These are phyloP conservation scores for Acanthornis magna DNA, from an alignment of 2,797 vertebrate genomes.

Conservation along the genomic window DNA sequence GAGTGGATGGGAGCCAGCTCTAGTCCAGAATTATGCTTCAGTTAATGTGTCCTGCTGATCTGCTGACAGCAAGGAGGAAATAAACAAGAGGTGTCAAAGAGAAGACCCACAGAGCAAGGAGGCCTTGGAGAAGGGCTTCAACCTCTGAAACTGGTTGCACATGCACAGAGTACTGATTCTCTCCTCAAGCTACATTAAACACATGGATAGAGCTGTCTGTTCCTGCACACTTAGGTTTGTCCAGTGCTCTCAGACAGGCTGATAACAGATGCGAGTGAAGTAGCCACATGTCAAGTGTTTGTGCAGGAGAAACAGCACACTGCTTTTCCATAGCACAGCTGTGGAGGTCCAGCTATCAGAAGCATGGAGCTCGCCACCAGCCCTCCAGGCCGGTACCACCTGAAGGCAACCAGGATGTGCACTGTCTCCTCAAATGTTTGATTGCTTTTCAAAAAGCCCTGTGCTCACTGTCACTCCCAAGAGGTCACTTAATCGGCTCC, in stretches of 20 bases:
- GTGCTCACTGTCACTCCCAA: fast-evolving
- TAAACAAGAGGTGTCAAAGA: conserved; percentile 51
- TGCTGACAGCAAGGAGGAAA: conserved; percentile 56
- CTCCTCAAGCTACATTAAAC: background rate
- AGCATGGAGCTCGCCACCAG: background rate
- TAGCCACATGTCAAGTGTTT: background rate
- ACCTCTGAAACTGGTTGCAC: background rate
- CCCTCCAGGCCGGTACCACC: background rate
- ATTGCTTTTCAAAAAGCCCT: background rate
- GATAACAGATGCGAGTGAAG: background rate
- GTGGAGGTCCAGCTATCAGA: background rate
- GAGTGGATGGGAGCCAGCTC: conserved; percentile 24
- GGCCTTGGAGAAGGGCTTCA: background rate
- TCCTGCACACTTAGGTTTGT: background rate
- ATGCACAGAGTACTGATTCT: background rate
- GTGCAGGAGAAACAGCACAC: background rate
- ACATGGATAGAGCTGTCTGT: background rate
- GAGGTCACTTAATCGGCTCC: background rate
- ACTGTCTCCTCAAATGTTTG: background rate
- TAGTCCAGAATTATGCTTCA: background rate
- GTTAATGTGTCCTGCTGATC: conserved; percentile 33
- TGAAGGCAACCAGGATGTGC: background rate
- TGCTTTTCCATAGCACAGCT: background rate
- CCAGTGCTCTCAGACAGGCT: background rate
- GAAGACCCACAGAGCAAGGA: conserved; percentile 38